Evolutionary conservation across 2,888 invertebrate species (phyloP).

Genomic region (Athrips mouffetella): DNA sequence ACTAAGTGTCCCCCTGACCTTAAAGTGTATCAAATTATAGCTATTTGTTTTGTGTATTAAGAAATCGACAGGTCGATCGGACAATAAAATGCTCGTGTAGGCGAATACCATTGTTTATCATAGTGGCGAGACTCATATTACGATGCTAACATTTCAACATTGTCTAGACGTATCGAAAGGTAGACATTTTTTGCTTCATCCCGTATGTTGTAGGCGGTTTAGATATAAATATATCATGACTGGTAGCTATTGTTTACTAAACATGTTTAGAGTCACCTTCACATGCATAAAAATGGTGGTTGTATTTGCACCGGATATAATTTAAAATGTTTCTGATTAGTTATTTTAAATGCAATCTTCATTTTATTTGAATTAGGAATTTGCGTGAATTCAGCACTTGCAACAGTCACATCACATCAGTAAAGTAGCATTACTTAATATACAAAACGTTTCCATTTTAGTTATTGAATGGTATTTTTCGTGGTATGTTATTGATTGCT

Average conservation of each 20-base stretch:
- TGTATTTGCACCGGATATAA: no score
- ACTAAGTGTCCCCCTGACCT: not conserved
- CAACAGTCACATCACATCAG: no score
- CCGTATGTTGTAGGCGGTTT: constrained; percentile 45
- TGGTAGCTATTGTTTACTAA: constrained; percentile 17
- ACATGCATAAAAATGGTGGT: no score
- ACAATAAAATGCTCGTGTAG: constrained; percentile 51
- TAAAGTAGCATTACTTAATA: no score
- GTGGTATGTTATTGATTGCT: no score
- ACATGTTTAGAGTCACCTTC: not conserved
- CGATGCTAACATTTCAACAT: constrained; percentile 43
- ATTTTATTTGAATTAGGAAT: no score
- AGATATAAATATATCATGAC: constrained; percentile 50
- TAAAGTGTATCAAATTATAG: not conserved
- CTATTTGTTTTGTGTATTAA: constrained; percentile 52
- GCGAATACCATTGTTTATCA: constrained; percentile 53
- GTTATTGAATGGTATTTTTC: no score
- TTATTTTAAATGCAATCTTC: no score
- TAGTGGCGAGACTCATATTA: constrained; percentile 30
- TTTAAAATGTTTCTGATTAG: no score
- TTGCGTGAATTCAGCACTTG: no score
- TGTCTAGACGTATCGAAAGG: constrained; percentile 58
- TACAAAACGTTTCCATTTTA: no score
- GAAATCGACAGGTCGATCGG: constrained; percentile 38
- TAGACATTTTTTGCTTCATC: constrained; percentile 55